Conservation (phyloP, 2,113 vertebrate species). For the Odontophorus gujanensis region DNA sequence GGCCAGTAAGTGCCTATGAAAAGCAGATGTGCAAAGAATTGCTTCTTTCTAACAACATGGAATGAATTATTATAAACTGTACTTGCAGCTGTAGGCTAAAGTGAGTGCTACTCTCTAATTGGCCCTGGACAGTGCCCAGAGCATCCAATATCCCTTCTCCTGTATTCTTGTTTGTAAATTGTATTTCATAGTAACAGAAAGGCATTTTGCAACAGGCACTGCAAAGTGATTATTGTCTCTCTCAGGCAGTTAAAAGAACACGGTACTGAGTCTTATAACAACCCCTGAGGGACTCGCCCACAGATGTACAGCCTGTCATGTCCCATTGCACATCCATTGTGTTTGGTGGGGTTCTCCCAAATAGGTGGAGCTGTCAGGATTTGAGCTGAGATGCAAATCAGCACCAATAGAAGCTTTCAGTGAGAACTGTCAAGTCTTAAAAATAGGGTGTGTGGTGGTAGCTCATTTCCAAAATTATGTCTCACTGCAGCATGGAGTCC, state of each 20-base stretch:
- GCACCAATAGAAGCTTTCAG: background rate
- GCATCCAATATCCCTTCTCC: background rate
- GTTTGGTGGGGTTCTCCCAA: background rate
- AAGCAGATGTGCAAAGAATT: conserved; percentile 13
- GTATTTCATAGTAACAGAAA: background rate
- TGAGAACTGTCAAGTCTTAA: background rate
- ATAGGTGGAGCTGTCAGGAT: background rate
- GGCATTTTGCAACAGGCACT: background rate
- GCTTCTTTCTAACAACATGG: background rate
- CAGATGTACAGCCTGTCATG: background rate
- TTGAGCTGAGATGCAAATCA: background rate
- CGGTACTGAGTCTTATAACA: background rate
- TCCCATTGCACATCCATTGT: background rate
- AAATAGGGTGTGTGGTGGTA: background rate
- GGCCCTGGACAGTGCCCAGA: background rate
- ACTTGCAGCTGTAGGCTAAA: background rate
- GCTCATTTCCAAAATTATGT: background rate
- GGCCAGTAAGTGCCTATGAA: conserved; percentile 10
- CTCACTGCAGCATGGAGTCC: background rate
- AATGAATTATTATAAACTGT: conserved; percentile 2
- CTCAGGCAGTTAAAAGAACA: conserved; percentile 39
- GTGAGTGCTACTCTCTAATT: background rate
- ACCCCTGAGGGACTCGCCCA: background rate
- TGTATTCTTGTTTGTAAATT: conserved; percentile 33
- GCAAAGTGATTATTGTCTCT: conserved; percentile 7